These are phyloP conservation scores for Sycophila texana DNA, from an alignment of 2,888 invertebrate species.

Conservation along the genomic window DNA sequence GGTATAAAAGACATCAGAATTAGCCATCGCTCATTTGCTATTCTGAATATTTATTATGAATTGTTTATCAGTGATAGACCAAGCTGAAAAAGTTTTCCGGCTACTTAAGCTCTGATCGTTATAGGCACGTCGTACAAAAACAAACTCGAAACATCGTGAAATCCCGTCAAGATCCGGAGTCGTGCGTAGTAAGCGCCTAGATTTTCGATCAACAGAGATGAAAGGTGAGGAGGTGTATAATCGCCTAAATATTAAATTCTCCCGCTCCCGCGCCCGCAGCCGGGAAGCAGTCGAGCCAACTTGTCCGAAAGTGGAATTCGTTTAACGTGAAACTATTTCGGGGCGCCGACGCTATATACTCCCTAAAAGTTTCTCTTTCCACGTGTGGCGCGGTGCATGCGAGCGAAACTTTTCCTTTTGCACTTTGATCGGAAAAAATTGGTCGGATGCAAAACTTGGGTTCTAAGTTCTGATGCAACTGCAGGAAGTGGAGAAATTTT, in stretches of 20 bases:
- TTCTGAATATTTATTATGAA: background rate
- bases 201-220: conserved; percentile 37
- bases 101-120: background rate
- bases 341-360: background rate
- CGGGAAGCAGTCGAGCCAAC: conserved; percentile 29
- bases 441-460: too few species aligned
- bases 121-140: background rate
- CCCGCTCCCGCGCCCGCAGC: conserved; percentile 1
- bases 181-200: background rate
- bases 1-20: too few species aligned
- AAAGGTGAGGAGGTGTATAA: conserved; percentile 38
- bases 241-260: conserved; percentile 47
- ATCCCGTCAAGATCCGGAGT: too few species aligned
- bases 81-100: background rate
- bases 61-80: background rate
- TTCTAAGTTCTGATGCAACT: background rate
- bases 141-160: background rate
- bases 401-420: conserved; percentile 7
- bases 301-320: conserved; percentile 53
- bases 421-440: background rate
- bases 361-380: conserved; percentile 31
- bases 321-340: conserved; percentile 49
- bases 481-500: background rate
- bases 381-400: background rate
- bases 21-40: too few species aligned